Percentiles rank a stretch among this genome's conserved stretches.
Evolutionary conservation across 2,888 invertebrate genomes (phyloP).

Genomic region (Acleris cristana): DNA sequence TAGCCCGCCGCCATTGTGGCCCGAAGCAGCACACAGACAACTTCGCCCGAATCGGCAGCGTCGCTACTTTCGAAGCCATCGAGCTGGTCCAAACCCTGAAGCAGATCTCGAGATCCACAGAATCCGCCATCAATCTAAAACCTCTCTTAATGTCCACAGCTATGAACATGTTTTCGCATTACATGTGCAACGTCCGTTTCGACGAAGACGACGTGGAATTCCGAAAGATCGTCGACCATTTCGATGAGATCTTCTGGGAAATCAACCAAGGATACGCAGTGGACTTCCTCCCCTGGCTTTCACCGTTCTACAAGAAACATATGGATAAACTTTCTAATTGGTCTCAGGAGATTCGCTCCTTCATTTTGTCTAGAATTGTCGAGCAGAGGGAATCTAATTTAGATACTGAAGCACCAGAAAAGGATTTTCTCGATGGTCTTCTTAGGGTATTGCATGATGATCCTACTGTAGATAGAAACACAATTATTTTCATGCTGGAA

Average conservation of each 20-base stretch:
- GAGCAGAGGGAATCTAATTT: slow-evolving; percentile 81
- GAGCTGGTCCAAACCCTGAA: slow-evolving; percentile 85
- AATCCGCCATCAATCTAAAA: slow-evolving; percentile 85
- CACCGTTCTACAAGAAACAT: slow-evolving; percentile 88
- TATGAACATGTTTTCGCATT: slow-evolving; percentile 93
- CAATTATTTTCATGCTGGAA: slow-evolving; percentile 92
- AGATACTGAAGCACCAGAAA: slow-evolving; percentile 85
- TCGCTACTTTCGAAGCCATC: slow-evolving; percentile 86
- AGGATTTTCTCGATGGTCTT: slow-evolving; percentile 92
- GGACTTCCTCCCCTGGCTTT: slow-evolving; percentile 93
- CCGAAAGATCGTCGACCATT: slow-evolving; percentile 86
- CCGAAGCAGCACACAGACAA: slow-evolving; percentile 89
- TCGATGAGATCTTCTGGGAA: slow-evolving; percentile 96
- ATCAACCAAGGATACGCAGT: slow-evolving; percentile 95
- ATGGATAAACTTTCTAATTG: slow-evolving; percentile 87
- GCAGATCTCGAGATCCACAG: slow-evolving; percentile 63
- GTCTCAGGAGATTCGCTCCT: slow-evolving; percentile 88
- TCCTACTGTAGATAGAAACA: slow-evolving; percentile 88
- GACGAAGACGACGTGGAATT: slow-evolving; percentile 88
- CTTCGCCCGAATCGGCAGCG: slow-evolving; percentile 88
- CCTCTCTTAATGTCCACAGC: slow-evolving; percentile 88
- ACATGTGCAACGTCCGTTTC: slow-evolving; percentile 93
- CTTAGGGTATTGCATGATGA: slow-evolving; percentile 87
- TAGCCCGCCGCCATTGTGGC: slow-evolving; percentile 91
- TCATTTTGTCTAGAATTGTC: slow-evolving; percentile 89